A percentile compares a stretch with the other conserved stretches of the same genome.
These are phyloP conservation scores for Spermophilus dauricus DNA, from an alignment of 2,113 vertebrate genomes.

Conservation along the genomic window DNA sequence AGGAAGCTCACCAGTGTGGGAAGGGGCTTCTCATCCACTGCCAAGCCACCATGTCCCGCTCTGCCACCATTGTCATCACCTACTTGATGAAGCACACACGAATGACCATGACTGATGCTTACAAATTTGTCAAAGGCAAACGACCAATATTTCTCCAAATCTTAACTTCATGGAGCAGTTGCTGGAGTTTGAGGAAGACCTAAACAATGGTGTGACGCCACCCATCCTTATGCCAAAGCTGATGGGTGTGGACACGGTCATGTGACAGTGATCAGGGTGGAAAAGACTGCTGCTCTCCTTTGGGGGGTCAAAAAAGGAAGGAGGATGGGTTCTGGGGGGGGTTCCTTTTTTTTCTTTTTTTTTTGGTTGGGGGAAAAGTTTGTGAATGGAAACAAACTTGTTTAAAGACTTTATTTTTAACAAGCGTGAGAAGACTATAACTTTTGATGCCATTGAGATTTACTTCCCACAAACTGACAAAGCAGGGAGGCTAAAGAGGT, in stretches of 20 bases:
- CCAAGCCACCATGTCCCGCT: constrained; percentile 98
- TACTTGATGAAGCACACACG: constrained; percentile 99
- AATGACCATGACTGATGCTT: constrained; percentile 99
- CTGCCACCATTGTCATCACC: constrained; percentile 98
- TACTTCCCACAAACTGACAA: constrained; percentile 56
- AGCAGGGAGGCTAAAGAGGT: constrained; percentile 76
- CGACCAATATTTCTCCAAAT: constrained; percentile 98
- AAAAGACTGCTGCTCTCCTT: constrained; percentile 65
- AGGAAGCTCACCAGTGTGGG: constrained; percentile 96
- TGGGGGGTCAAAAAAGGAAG: not conserved
- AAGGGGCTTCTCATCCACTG: constrained; percentile 98
- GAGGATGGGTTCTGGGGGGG: constrained; percentile 36
- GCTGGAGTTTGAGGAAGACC: constrained; percentile 98
- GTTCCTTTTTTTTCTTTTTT: too few relatives aligned
- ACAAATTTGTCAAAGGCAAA: constrained; percentile 99
- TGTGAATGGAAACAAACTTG: constrained; percentile 81
- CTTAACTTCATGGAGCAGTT: constrained; percentile 99
- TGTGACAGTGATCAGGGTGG: constrained; percentile 84
- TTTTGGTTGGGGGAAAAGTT: constrained; percentile 59
- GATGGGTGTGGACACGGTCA: constrained; percentile 95
- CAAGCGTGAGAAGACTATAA: constrained; percentile 82
- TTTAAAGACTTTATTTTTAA: constrained; percentile 82
- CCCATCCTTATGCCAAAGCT: constrained; percentile 98
- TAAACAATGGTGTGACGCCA: constrained; percentile 97
- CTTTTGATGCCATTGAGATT: constrained; percentile 75